Percentiles rank a stretch among this genome's conserved stretches.
Conservation (phyloP, 2,888 invertebrate species). For the Phalera bucephala region DNA sequence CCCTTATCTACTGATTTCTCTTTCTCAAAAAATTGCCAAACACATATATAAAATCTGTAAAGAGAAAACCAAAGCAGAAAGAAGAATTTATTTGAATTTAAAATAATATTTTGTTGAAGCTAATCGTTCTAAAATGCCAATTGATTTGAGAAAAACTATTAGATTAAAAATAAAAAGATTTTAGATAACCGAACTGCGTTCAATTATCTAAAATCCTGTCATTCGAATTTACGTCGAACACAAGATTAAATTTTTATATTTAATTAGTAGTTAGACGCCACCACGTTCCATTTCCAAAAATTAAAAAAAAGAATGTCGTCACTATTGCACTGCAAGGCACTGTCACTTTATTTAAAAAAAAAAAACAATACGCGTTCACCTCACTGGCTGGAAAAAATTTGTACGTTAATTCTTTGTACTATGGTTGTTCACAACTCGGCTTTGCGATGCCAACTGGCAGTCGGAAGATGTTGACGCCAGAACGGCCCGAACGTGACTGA, state of each 20-base stretch:
- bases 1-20: slow-evolving; percentile 53
- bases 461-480: slow-evolving; percentile 67
- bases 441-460: slow-evolving; percentile 59
- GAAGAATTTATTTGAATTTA: slow-evolving; percentile 57
- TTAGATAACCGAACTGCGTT: slow-evolving; percentile 61
- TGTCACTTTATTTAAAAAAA: slow-evolving; percentile 57
- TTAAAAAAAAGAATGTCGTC: slow-evolving; percentile 37
- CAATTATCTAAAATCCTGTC: slow-evolving; percentile 66
- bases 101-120: slow-evolving; percentile 25
- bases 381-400: slow-evolving; percentile 72
- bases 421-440: slow-evolving; percentile 75
- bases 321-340: slow-evolving; percentile 64
- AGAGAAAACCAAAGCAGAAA: slow-evolving; percentile 68
- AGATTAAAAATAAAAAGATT: slow-evolving; percentile 40
- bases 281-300: slow-evolving; percentile 53
- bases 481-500: slow-evolving; percentile 74
- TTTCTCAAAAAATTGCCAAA: slow-evolving; percentile 41
- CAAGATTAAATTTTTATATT: slow-evolving; percentile 45
- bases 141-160: slow-evolving; percentile 20
- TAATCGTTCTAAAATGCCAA: slow-evolving; percentile 37
- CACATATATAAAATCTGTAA: slow-evolving; percentile 68
- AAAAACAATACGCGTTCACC: slow-evolving; percentile 59
- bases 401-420: slow-evolving; percentile 77
- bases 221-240: slow-evolving; percentile 51
- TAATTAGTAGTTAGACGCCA: slow-evolving; percentile 40